Base-by-base conservation (phyloP, 2,888 invertebrate species). In the Thymelicus acteon region DNA sequence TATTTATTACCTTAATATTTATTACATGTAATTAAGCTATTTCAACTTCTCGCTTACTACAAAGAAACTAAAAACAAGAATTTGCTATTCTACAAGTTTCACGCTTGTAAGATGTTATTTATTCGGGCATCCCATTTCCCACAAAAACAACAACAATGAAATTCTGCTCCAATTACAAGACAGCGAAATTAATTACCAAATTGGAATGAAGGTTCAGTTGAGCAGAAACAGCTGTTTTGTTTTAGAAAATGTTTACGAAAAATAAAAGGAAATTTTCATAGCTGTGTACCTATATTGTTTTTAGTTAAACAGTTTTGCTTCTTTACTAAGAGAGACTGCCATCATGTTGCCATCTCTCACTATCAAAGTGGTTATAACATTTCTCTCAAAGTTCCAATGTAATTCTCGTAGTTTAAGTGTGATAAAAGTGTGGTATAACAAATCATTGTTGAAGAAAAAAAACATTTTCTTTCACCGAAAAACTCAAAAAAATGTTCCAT, bases 111-210 rank as follows among this genome's bases (percentile, higher is more conserved):
- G 48, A 47, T 2, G 54, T 24, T 58, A 58, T 58, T 58, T 58
- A 37, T 44, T 64, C 15, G 48, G 8, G 49, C 39, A 13, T 47
- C 57, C 57, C 24, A 63, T 69, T 69, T 57, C 15, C 62, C 57
- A 58, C 62, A 63, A 57, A 68, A 68, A 54, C 61, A 68, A 63
- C 68, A 57, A 63, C 40, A 57, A 61, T 44, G 68, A 69, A 62
- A 58, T 44, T 52, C 57, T n/a, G 37, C 8, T 63, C 54, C 57
- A 69, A 69, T 69, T 69, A 63, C 57, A 37, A 58, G 47, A 48
- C 57, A 44, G 62, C 62, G 19, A 69, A 68, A 69, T 58, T 69
- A 69, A 69, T 62, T 63, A 63, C 69, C n/a, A 39, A 69, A 69
- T 69, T 63, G 57, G 62, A 63, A 69, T 48, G 24, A 63, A 58